Evolutionary conservation across 2,113 vertebrate species (phyloP), one percentile per base, ranked within the genome.

Genomic region (Oreochromis aureus): DNA sequence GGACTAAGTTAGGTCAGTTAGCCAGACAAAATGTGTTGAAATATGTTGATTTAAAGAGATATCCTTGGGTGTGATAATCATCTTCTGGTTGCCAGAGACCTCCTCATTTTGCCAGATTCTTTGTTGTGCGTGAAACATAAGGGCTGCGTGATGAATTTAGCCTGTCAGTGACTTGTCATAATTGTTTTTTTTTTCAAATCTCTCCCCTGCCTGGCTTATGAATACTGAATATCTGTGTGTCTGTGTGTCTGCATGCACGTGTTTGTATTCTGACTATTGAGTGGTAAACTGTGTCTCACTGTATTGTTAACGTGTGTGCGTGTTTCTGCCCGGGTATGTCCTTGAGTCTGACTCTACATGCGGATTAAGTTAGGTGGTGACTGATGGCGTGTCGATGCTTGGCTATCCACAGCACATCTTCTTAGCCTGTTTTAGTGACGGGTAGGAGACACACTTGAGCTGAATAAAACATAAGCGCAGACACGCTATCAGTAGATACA

Each of bases 391-490:
- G 89, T 84, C 84, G 78, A 85, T 80, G 88, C 89, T 87, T 61
- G 89, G 86, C 90, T 84, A 86, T 89, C 89, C 84, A 44, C 86
- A 19, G 80, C 83, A 83, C 83, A 90, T 92, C 91, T 89, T 89
- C 87, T 76, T 48, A 51, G 87, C 56, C 59, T 30, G 85, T 83
- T 80, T 89, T 85, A 94, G 83, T 85, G 89, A 92, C 48, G 51
- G 90, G 34, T 82, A 39, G 86, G 56, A 90, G 90, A 92, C 87
- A 58, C 73, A 12, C 63, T 36, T 18, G 36, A 9, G 80, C 66
- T 95, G 93, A 95, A 96, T 95, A 94, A 95, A 96, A 93, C 93
- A 95, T 95, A 87, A 92, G 78, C 36, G 41, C 86, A 91, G 87
- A 91, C 93, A 83, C 63, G 36, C 89, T 92, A 90, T 93, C 94